Percentiles rank a stretch among this genome's conserved stretches.
Evolutionary conservation across 37 sponge, comb jelly and placozoan genomes (phyloP).

Genomic region (Cladorhizidae sp.): DNA sequence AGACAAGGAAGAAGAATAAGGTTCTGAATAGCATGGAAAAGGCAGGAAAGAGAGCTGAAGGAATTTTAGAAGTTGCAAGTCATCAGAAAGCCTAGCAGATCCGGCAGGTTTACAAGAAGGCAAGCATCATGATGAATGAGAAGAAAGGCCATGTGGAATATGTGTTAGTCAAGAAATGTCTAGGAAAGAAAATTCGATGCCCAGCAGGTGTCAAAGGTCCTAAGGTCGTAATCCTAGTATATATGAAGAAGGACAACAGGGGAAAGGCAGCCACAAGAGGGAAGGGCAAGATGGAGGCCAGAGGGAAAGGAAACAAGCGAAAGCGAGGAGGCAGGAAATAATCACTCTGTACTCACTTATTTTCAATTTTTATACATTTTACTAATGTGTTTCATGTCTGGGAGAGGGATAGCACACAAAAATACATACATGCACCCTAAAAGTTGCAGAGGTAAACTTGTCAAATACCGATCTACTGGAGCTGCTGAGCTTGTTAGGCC

Average conservation of each 20-base stretch:
- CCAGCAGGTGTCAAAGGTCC: slow-evolving; percentile 91
- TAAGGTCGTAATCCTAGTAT: slow-evolving; percentile 91
- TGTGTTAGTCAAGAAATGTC: slow-evolving; percentile 87
- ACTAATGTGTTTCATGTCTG: no score
- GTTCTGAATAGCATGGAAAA: slow-evolving; percentile 52
- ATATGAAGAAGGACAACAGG: slow-evolving; percentile 97
- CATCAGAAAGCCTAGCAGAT: slow-evolving; percentile 85
- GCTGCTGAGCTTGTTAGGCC: no score
- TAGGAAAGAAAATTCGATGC: slow-evolving; percentile 61
- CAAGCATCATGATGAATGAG: slow-evolving; percentile 48
- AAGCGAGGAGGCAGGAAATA: no score
- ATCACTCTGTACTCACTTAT: no score
- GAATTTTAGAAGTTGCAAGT: slow-evolving; percentile 62
- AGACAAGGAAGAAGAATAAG: slow-evolving; percentile 79
- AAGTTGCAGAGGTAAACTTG: no score
- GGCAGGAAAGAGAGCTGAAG: slow-evolving; percentile 62
- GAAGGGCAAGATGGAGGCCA: slow-evolving; percentile 2
- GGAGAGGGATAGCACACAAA: no score
- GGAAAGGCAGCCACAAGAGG: background rate
- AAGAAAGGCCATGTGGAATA: slow-evolving; percentile 83
- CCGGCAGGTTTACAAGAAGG: slow-evolving; percentile 81
- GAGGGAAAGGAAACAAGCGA: background rate
- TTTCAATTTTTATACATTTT: no score
- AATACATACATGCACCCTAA: no score
- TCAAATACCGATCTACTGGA: no score